These are phyloP conservation scores for Coenobita brevimanus DNA, from an alignment of 1,140 invertebrate genomes.

Conservation along the genomic window DNA sequence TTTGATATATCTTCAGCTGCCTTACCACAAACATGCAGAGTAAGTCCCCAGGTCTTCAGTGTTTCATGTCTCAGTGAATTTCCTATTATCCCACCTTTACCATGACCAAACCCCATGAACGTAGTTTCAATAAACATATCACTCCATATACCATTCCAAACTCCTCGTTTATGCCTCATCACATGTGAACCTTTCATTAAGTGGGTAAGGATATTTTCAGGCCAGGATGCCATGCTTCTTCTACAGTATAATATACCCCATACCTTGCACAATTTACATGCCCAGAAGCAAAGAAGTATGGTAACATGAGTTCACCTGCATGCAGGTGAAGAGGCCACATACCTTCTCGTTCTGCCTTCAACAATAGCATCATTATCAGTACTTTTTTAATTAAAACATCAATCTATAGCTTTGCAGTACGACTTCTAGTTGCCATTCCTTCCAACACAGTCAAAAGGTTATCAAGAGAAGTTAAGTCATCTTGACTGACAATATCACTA, in stretches of 20 bases:
- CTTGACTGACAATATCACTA: too few relatives aligned
- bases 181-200: slow-evolving; percentile 10
- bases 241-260: slow-evolving; percentile 30
- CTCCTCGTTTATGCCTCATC: too few relatives aligned
- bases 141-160: too few relatives aligned
- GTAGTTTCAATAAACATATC: slow-evolving; percentile 36
- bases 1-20: slow-evolving; percentile 24
- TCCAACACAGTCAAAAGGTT: slow-evolving; percentile 3
- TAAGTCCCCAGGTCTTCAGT: too few relatives aligned
- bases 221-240: neutral
- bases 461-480: slow-evolving; percentile 4
- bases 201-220: slow-evolving; percentile 1
- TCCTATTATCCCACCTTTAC: neutral
- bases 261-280: slow-evolving; percentile 35
- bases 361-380: slow-evolving; percentile 7
- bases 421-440: neutral
- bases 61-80: slow-evolving; percentile 14
- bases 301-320: too few relatives aligned
- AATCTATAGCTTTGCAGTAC: slow-evolving; percentile 25
- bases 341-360: slow-evolving; percentile 16
- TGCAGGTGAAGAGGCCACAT: too few relatives aligned
- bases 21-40: slow-evolving; percentile 3
- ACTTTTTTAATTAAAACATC: slow-evolving; percentile 30
- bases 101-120: neutral
- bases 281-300: too few relatives aligned